Evolutionary conservation across 2,888 invertebrate genomes (phyloP), one percentile per base, ranked within the genome.

Genomic region (Lasioglossum oenotherae): DNA sequence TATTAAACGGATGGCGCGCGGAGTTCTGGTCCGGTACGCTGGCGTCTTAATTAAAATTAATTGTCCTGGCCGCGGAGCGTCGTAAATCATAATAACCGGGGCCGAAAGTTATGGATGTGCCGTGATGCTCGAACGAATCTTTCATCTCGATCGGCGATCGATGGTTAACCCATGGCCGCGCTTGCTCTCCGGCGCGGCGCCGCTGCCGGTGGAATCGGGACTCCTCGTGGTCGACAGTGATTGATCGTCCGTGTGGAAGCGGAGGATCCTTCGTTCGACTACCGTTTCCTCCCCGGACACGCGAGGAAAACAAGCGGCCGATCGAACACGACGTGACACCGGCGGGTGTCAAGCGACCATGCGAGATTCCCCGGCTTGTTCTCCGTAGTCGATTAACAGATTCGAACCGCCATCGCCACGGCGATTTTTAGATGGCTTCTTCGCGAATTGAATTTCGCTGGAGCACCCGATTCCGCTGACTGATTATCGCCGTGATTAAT

Each of bases 71-170:
- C 83, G 80, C 74, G 75, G 69, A 73, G 78, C 78, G 83, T 84
- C 91, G 90, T 90, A 91, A 91, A 91, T 91, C 92, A 92, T 92
- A 91, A 89, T 89, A 88, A 85, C 77, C 81, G 80, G 77, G 85
- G 82, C 80, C 83, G 82, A 82, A 86, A 90, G 81, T 87, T 88
- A 87, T 85, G 87, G 88, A 82, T 88, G 89, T 79, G 82, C 81
- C 73, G 81, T 85, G 89, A 86, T 83, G 85, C 82, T 89, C 83
- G 89, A 88, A 83, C 82, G 90, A 82, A 85, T 86, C 82, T 84
- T 89, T 88, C 87, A 85, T 90, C 88, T 88, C 89, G 87, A 87
- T 81, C 84, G 84, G 60, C 83, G 87, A 89, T 83, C 88, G 86
- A 83, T 83, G 83, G 74, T 80, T 85, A 77, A 81, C 84, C 75